phyloP scores from a whole-genome alignment of 2,888 invertebrate genomes.

The Parasteatoda lunata region DNA sequence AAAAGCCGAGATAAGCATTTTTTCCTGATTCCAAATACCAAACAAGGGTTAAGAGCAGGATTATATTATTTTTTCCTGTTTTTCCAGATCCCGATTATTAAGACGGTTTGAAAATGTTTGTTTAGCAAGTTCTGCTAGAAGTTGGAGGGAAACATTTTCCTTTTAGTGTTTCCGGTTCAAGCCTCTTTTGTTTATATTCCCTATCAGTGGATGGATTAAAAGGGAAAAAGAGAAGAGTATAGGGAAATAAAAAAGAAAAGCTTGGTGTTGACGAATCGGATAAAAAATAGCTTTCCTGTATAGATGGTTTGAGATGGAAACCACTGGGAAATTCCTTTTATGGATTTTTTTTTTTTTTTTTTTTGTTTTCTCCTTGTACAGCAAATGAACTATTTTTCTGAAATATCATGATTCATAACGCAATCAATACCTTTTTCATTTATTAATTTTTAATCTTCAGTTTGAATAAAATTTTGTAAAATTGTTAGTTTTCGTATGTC shows the following conservation, averaged over 20 bases:
- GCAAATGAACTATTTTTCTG: neutral
- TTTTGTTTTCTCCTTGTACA: neutral
- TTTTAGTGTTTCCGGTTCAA: neutral
- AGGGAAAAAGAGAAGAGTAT: neutral
- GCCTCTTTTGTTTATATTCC: constrained; percentile 1
- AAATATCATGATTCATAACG: too few species aligned
- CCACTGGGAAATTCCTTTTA: neutral
- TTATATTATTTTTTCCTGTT: neutral
- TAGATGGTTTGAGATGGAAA: neutral
- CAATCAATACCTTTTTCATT: too few species aligned
- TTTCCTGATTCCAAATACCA: neutral
- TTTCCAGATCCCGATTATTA: constrained; percentile 21
- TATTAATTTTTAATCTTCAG: too few species aligned
- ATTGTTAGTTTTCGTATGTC: too few species aligned
- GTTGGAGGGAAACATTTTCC: constrained; percentile 2
- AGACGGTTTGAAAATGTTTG: constrained; percentile 38
- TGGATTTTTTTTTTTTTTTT: neutral
- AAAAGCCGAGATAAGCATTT: neutral
- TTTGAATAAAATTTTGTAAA: too few species aligned
- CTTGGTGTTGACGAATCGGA: constrained; percentile 2
- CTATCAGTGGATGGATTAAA: neutral
- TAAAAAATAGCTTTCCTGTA: neutral
- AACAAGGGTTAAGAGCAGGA: neutral
- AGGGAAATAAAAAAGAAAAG: neutral
- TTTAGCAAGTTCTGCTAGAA: neutral